Evolutionary conservation across 2,113 vertebrate species (phyloP).

Genomic region (zebrafish (Danio rerio)): GRCz12tu NC_133177.1:38558501-38559000

Average conservation of each 20-base stretch:
- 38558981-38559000: neutral
- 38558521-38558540: too few species aligned
- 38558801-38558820: constrained; percentile 7
- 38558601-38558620: too few species aligned
- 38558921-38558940: constrained; percentile 8
- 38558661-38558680: neutral
- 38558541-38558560: too few species aligned
- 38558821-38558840: constrained; percentile 27
- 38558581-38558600: too few species aligned
- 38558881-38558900: neutral
- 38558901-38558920: constrained; percentile 10
- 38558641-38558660: too few species aligned
- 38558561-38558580: too few species aligned
- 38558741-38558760: neutral
- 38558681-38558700: neutral
- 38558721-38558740: neutral
- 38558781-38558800: neutral
- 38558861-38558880: neutral
- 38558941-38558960: neutral
- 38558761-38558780: neutral
- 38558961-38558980: neutral
- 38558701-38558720: neutral
- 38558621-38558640: too few species aligned
- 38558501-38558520: too few species aligned
- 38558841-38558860: constrained; percentile 32